phyloP scores from a whole-genome alignment of 2,888 invertebrate species.

The Cheilosia scutellata region DNA sequence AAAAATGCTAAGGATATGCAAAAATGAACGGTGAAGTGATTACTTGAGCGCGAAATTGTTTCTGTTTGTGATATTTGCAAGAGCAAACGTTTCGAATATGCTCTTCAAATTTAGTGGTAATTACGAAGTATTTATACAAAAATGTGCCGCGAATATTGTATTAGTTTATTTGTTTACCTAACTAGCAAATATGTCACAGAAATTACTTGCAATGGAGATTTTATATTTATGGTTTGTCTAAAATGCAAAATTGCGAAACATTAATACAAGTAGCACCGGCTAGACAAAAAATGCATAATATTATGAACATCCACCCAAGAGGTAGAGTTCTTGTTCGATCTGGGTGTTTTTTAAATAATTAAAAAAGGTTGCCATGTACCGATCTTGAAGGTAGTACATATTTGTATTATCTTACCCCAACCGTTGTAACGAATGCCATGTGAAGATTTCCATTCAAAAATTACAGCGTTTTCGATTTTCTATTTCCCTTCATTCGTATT shows the following conservation, averaged over 20 bases:
- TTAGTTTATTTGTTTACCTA: conserved; percentile 2
- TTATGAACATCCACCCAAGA: not conserved
- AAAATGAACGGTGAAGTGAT: conserved; percentile 55
- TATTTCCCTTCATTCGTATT: no score
- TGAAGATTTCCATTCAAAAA: no score
- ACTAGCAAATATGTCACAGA: conserved; percentile 15
- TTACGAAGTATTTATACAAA: not conserved
- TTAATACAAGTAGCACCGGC: not conserved
- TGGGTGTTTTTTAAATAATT: not conserved
- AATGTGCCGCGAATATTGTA: conserved; percentile 41
- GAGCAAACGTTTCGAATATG: not conserved
- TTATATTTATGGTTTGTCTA: conserved; percentile 55
- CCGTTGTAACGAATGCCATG: no score
- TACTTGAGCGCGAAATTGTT: conserved; percentile 34
- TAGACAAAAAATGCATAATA: not conserved
- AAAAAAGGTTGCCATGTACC: no score
- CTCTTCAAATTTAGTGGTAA: conserved; percentile 35
- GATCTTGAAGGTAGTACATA: no score
- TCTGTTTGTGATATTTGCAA: conserved; percentile 6
- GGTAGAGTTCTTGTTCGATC: not conserved
- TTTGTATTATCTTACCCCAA: no score
- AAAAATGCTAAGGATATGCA: conserved; percentile 28
- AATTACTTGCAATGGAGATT: conserved; percentile 32
- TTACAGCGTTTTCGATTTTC: no score
- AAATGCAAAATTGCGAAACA: conserved; percentile 18